phyloP scores from a whole-genome alignment of 2,113 vertebrate genomes.

The human (Homo sapiens) region DNA sequence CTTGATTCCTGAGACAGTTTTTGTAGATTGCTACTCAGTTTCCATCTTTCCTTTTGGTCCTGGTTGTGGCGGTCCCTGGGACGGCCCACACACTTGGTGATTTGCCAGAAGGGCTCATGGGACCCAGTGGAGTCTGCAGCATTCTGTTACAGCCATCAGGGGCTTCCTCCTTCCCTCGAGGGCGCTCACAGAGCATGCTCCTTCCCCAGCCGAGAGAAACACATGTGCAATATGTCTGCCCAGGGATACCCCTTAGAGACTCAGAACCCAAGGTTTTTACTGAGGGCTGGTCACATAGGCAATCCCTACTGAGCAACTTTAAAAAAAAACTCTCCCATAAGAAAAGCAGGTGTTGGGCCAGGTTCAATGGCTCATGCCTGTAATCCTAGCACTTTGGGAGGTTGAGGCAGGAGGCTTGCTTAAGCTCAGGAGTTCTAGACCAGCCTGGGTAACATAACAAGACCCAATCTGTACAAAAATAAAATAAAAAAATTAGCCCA shows the following conservation, averaged over 20 bases:
- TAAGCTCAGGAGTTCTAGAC: no score
- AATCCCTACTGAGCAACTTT: neutral
- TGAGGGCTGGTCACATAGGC: rapidly evolving
- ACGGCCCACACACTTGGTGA: rapidly evolving
- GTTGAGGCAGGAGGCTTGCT: no score
- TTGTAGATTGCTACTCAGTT: neutral
- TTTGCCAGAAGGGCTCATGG: neutral
- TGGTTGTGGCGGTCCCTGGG: neutral
- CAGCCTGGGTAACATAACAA: no score
- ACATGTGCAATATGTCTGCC: neutral
- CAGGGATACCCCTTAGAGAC: rapidly evolving
- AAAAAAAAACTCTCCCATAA: no score
- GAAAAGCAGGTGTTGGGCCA: neutral
- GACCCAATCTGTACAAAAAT: no score
- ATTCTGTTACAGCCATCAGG: no score
- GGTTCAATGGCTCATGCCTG: no score
- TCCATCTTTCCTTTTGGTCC: neutral
- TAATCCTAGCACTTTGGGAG: no score
- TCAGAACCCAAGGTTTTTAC: neutral
- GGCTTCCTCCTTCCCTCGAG: neutral
- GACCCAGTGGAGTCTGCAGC: neutral
- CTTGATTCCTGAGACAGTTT: neutral
- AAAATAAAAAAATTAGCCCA: no score
- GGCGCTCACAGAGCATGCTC: neutral
- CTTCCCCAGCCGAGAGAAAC: neutral